Percentiles rank a stretch among this genome's conserved stretches.
phyloP scores from a whole-genome alignment of 2,888 invertebrate genomes.

The Petrophora chlorosata region DNA sequence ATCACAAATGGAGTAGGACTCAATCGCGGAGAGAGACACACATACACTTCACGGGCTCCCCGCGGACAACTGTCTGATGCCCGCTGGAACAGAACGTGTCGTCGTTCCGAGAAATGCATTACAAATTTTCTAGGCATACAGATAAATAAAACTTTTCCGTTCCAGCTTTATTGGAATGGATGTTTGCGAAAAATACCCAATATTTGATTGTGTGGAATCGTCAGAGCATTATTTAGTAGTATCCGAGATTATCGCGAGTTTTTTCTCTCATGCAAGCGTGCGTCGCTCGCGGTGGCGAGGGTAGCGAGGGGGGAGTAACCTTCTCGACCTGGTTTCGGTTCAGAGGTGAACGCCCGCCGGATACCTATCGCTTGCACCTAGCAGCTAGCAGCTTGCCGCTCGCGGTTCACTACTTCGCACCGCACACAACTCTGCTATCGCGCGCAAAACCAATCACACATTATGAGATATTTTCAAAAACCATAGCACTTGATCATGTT shows the following conservation, averaged over 20 bases:
- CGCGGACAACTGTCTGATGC: background rate
- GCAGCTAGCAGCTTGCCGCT: conserved; percentile 32
- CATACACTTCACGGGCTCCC: background rate
- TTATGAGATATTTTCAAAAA: conserved; percentile 1
- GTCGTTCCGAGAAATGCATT: conserved; percentile 11
- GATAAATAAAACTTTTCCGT: conserved; percentile 3
- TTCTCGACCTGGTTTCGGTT: conserved; percentile 76
- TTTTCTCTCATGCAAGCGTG: conserved; percentile 34
- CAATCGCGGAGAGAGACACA: conserved; percentile 6
- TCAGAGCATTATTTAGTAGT: conserved; percentile 18
- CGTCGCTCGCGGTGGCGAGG: conserved; percentile 24
- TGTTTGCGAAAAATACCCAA: background rate
- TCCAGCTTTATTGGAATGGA: conserved; percentile 5
- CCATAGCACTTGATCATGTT: background rate
- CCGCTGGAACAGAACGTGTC: conserved; percentile 2
- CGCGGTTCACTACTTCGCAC: conserved; percentile 26
- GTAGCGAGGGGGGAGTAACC: conserved; percentile 45
- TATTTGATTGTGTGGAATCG: background rate
- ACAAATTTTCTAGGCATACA: conserved; percentile 1
- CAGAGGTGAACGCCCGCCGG: conserved; percentile 74
- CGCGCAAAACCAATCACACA: conserved; percentile 1
- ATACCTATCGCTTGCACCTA: conserved; percentile 52
- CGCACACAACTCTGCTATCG: background rate
- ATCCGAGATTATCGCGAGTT: conserved; percentile 31
- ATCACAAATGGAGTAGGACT: conserved; percentile 3